Conservation (phyloP, 1,140 invertebrate species). For the Physella acuta region DNA sequence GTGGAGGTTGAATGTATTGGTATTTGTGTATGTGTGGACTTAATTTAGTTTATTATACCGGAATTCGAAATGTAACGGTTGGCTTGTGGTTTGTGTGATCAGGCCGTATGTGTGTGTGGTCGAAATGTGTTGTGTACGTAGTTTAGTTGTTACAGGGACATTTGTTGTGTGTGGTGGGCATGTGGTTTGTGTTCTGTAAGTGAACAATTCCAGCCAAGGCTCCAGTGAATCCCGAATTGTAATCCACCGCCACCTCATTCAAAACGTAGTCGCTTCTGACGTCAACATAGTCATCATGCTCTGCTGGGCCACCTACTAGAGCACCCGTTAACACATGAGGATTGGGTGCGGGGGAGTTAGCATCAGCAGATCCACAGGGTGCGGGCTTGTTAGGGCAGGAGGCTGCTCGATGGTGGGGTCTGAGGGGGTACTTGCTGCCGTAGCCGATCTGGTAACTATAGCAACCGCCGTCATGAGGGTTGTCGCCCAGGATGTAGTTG, state of each 20-base stretch:
- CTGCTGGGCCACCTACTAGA: constrained; percentile 60
- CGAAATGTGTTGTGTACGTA: no score
- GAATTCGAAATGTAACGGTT: no score
- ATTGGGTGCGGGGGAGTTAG: constrained; percentile 37
- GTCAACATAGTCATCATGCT: constrained; percentile 53
- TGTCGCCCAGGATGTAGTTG: constrained; percentile 69
- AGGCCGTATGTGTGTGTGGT: no score
- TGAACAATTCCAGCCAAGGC: constrained; percentile 24
- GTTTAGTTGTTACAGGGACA: constrained; percentile 22
- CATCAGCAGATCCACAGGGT: constrained; percentile 22
- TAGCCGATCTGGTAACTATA: constrained; percentile 6
- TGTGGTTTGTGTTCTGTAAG: constrained; percentile 11
- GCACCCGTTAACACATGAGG: constrained; percentile 58
- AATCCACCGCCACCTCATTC: constrained; percentile 60
- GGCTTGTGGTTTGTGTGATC: no score
- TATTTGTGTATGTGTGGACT: no score
- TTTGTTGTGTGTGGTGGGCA: constrained; percentile 22
- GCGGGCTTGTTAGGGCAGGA: constrained; percentile 10
- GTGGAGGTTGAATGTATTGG: no score
- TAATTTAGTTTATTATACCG: no score
- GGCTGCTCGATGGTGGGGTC: not conserved
- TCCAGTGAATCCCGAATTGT: constrained; percentile 59
- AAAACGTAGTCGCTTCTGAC: constrained; percentile 52
- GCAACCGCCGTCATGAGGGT: constrained; percentile 48
- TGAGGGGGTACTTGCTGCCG: constrained; percentile 54